phyloP scores from a whole-genome alignment of 2,113 vertebrate genomes.

The Macrotis lagotis region DNA sequence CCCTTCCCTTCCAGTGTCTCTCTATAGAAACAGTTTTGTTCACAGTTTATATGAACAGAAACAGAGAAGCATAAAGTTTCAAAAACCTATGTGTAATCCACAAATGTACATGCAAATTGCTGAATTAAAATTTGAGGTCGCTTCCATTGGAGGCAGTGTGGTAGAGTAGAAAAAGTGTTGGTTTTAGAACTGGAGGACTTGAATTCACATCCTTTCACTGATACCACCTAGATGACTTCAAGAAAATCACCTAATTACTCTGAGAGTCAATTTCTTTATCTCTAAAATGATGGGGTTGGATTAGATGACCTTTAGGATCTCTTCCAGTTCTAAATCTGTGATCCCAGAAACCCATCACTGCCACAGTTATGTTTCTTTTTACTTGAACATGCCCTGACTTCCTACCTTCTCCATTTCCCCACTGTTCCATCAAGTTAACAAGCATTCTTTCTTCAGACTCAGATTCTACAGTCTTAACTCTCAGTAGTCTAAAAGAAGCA shows the following conservation, averaged over 20 bases:
- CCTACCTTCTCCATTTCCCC: neutral
- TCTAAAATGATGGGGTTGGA: neutral
- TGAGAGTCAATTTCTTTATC: neutral
- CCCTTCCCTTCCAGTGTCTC: rapidly evolving
- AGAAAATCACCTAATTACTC: neutral
- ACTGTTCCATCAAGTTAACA: neutral
- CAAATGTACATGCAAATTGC: neutral
- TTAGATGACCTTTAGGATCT: neutral
- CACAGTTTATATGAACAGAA: neutral
- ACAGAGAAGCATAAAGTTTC: neutral
- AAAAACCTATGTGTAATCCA: neutral
- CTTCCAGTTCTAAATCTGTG: neutral
- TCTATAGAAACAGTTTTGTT: rapidly evolving
- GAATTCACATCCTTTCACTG: neutral
- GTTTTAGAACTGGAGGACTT: neutral
- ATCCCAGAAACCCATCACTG: neutral
- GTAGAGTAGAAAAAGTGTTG: neutral
- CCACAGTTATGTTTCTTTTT: neutral
- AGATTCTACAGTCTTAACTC: neutral
- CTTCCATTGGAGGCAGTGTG: neutral
- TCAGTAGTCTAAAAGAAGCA: neutral
- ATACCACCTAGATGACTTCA: neutral
- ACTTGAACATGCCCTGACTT: neutral
- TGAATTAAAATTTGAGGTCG: neutral
- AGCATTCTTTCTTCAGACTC: neutral